Conservation (phyloP, 2,113 vertebrate species). For the Alligator mississippiensis region DNA sequence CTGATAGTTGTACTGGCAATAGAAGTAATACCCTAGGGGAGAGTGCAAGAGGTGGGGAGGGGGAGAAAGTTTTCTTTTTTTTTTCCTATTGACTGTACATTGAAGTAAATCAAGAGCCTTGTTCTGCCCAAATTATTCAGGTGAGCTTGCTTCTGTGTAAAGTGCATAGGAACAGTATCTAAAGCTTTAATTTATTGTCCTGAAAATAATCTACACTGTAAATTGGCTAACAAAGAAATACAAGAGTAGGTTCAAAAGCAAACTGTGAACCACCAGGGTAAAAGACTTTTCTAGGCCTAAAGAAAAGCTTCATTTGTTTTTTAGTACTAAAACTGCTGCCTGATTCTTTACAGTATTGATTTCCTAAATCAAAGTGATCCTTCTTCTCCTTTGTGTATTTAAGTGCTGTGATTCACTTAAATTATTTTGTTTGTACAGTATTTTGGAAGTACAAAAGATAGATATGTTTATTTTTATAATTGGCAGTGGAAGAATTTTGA, state of each 20-base stretch:
- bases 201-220: not conserved
- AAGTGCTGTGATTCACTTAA: not conserved
- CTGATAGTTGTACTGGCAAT: not conserved
- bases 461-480: constrained; percentile 4
- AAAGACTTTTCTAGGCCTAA: constrained; percentile 41
- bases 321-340: constrained; percentile 38
- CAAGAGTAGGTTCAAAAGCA: constrained; percentile 39
- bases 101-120: not conserved
- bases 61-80: no score
- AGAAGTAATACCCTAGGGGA: not conserved
- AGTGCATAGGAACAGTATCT: not conserved
- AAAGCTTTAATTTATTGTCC: not conserved
- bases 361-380: constrained; percentile 37
- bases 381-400: not conserved
- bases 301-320: constrained; percentile 56
- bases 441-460: not conserved
- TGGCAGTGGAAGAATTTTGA: constrained; percentile 13
- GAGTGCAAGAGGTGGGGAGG: no score
- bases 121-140: no score
- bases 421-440: not conserved
- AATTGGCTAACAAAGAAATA: constrained; percentile 49
- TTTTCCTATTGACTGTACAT: not conserved
- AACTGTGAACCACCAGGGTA: constrained; percentile 39
- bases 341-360: constrained; percentile 38
- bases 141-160: not conserved